Evolutionary conservation across 2,888 invertebrate species (phyloP).

Genomic region (Ganaspis brasiliensis): DNA sequence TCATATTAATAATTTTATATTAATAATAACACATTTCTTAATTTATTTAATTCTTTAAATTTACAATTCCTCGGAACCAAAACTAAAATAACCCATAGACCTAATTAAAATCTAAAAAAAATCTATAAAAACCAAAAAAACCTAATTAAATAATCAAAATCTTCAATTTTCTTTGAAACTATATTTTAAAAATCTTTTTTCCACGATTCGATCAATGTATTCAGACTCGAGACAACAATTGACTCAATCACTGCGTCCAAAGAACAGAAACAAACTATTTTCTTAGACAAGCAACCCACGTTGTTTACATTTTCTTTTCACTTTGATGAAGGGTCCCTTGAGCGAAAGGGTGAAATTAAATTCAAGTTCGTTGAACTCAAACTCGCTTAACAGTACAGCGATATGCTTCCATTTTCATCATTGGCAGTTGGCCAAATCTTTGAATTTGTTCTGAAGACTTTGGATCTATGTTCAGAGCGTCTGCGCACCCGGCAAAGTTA

Average conservation of each 20-base stretch:
- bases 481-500: constrained; percentile 53
- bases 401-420: constrained; percentile 80
- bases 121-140: too few species aligned
- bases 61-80: too few species aligned
- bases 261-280: background rate
- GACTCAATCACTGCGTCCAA: too few species aligned
- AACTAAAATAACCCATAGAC: too few species aligned
- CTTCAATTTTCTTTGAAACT: too few species aligned
- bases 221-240: background rate
- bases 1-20: too few species aligned
- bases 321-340: background rate
- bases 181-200: too few species aligned
- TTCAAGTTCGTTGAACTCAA: constrained; percentile 73
- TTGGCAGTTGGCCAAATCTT: constrained; percentile 75
- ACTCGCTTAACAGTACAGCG: constrained; percentile 68
- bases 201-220: too few species aligned
- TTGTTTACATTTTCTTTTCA: background rate
- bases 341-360: constrained; percentile 55
- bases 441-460: constrained; percentile 60
- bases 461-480: constrained; percentile 53
- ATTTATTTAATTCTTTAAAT: too few species aligned
- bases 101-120: too few species aligned
- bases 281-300: background rate
- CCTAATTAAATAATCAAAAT: too few species aligned
- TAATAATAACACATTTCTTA: too few species aligned